A percentile compares a stretch with the other conserved stretches of the same genome.
phyloP scores from a whole-genome alignment of 2,888 invertebrate species.

The Stramonita haemastoma region DNA sequence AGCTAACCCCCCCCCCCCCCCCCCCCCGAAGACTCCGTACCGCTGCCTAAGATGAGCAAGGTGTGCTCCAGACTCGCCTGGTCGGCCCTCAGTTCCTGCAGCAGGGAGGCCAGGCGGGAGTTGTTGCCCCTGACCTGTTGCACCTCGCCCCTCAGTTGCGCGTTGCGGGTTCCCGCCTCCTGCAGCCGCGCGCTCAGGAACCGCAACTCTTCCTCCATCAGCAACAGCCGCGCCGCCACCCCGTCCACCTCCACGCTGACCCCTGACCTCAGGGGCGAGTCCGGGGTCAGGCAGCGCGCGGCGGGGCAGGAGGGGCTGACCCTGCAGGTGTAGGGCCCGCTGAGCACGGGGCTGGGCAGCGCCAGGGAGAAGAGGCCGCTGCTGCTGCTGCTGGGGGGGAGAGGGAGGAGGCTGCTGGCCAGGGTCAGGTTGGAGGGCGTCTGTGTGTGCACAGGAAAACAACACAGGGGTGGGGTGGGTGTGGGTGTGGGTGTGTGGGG shows the following conservation, averaged over 20 bases:
- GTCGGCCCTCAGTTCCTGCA: neutral
- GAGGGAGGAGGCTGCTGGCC: neutral
- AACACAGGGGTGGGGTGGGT: too few species aligned
- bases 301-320: neutral
- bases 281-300: neutral
- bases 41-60: neutral
- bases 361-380: neutral
- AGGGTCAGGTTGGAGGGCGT: neutral
- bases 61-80: neutral
- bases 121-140: neutral
- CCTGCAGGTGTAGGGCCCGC: conserved; percentile 2
- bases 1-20: too few species aligned
- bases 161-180: neutral
- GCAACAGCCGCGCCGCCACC: neutral
- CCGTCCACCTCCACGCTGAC: neutral
- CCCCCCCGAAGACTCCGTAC: too few species aligned
- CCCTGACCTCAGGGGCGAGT: conserved; percentile 5
- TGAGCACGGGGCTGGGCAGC: neutral
- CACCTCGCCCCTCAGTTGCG: neutral
- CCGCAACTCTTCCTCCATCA: neutral
- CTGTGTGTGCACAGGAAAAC: neutral
- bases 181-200: neutral
- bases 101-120: neutral
- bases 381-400: neutral
- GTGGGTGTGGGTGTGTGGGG: too few species aligned